Percentiles rank a stretch among this genome's conserved stretches.
Conservation (phyloP, 2,888 invertebrate genomes). For the Eristalinus sepulchralis region DNA sequence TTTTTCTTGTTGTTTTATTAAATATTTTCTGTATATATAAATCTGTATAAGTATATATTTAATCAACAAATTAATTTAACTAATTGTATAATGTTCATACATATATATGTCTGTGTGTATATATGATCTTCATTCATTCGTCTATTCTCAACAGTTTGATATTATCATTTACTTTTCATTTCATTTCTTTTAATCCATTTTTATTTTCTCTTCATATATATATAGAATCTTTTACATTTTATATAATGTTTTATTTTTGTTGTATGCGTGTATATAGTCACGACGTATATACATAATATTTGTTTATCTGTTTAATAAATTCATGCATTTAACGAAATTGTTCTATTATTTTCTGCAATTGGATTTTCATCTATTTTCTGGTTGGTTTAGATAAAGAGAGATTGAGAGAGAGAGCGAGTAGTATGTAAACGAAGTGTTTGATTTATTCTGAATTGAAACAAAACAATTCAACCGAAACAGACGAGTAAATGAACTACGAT, state of each 20-base stretch:
- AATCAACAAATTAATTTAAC: constrained; percentile 72
- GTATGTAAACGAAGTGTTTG: constrained; percentile 49
- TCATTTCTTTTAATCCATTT: constrained; percentile 10
- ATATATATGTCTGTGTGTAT: constrained; percentile 58
- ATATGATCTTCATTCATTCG: constrained; percentile 67
- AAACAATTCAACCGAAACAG: constrained; percentile 21
- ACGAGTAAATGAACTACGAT: constrained; percentile 59
- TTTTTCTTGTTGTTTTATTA: constrained; percentile 39
- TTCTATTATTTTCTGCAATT: constrained; percentile 42
- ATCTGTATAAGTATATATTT: constrained; percentile 72
- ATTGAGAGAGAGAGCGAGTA: constrained; percentile 40
- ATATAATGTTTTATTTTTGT: constrained; percentile 18
- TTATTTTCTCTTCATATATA: constrained; percentile 24
- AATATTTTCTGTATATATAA: constrained; percentile 71
- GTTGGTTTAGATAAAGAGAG: not conserved
- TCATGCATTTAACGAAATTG: constrained; percentile 67
- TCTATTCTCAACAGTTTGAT: constrained; percentile 68
- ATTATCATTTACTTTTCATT: constrained; percentile 36
- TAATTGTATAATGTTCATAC: constrained; percentile 71
- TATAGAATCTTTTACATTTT: constrained; percentile 6
- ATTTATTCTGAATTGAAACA: constrained; percentile 34
- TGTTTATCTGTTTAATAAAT: constrained; percentile 60
- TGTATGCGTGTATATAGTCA: constrained; percentile 70
- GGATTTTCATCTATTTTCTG: constrained; percentile 25
- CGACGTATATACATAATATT: constrained; percentile 61